Evolutionary conservation across 2,113 vertebrate species (phyloP).

Genomic region (Anhinga anhinga): DNA sequence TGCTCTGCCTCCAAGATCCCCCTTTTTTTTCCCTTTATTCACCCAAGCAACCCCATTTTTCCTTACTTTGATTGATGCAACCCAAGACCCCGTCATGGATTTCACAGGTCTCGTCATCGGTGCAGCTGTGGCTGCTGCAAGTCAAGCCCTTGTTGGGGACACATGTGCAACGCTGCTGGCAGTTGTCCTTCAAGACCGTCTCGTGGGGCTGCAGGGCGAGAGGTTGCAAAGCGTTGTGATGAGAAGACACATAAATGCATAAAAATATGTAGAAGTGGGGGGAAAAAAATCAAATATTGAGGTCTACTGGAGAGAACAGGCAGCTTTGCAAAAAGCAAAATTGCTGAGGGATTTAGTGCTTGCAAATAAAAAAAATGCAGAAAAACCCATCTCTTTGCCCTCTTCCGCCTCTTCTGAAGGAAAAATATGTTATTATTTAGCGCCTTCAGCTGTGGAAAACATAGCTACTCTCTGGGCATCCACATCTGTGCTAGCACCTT

Average conservation of each 20-base stretch:
- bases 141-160: slow-evolving; percentile 45
- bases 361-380: neutral
- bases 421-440: neutral
- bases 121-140: slow-evolving; percentile 74
- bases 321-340: neutral
- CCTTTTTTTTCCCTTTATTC: too few relatives aligned
- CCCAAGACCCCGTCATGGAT: slow-evolving; percentile 61
- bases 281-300: too few relatives aligned
- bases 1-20: rapidly evolving
- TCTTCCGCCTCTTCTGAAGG: neutral
- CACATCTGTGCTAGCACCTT: too few relatives aligned
- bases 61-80: slow-evolving; percentile 78
- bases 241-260: too few relatives aligned
- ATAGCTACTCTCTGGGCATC: rapidly evolving
- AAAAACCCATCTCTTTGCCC: neutral
- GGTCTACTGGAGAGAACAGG: rapidly evolving
- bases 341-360: neutral
- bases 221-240: neutral
- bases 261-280: rapidly evolving
- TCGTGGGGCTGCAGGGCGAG: slow-evolving; percentile 67
- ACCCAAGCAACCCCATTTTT: neutral
- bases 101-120: slow-evolving; percentile 67
- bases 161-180: slow-evolving; percentile 74
- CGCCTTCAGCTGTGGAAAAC: neutral
- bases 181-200: slow-evolving; percentile 58